Evolutionary conservation across 1,140 invertebrate species (phyloP), one percentile per base, ranked within the genome.

Genomic region (Coptotermes formosanus): DNA sequence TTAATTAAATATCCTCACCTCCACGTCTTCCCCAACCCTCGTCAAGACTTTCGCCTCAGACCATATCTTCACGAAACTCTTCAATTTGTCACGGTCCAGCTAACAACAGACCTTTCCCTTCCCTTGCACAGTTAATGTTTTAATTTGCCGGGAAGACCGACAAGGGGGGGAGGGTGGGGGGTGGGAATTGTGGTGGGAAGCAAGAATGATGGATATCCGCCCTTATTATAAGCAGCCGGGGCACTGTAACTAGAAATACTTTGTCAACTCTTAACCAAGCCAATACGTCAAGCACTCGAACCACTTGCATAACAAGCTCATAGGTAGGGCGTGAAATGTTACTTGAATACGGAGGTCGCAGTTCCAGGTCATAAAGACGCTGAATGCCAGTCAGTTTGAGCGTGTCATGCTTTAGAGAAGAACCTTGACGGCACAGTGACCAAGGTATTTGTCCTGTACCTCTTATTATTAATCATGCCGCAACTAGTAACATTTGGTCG

Each of bases 1-100:
- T 75, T 75, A 75, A 75, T 75, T 75, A 75, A 75, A 75, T 75
- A 75, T 75, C 64, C 64, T 75, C 64, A 75, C 64, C 64, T 75
- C 64, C 64, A 16, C 19, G 52, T 75, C 64, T 30, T 30, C n/a
- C 64, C 19, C 7, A n/a, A n/a, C 64, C 64, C 64, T 30, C 64
- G 64, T 75, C 64, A 75, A 75, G 64, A 75, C 25, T n/a, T 30
- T 25, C 12, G 64, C 64, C 64, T 75, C 64, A 75, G 30, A 75
- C 64, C 64, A 75, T 75, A 75, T 75, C 64, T 75, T 75, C n/a
- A 75, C 64, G 64, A 75, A 75, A 75, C 64, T 30, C 64, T 75
- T 75, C 64, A 75, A 75, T 75, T 75, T 75, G 64, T 75, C 64
- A 75, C 64, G 64, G 64, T 75, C 64, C 64, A 75, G n/a, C 64